These are phyloP conservation scores for Diuraphis noxia DNA, from an alignment of 1,140 invertebrate genomes.

Conservation along the genomic window DNA sequence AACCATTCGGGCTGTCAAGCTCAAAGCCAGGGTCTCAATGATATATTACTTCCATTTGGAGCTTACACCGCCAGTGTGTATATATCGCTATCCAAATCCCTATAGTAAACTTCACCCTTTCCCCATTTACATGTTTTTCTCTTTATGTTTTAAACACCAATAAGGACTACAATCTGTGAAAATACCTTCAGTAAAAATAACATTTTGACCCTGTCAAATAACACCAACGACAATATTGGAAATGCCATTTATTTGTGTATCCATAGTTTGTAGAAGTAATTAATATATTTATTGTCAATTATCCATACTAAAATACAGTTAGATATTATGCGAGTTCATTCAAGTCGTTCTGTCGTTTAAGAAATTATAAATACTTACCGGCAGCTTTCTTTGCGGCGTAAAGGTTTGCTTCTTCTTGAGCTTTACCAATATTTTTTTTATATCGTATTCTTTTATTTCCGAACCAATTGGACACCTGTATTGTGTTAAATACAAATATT, in stretches of 20 bases:
- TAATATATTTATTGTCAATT: neutral
- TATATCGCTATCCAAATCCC: slow-evolving; percentile 45
- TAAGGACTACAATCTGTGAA: slow-evolving; percentile 36
- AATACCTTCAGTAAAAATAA: slow-evolving; percentile 11
- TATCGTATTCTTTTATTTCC: slow-evolving; percentile 99
- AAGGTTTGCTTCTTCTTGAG: slow-evolving; percentile 98
- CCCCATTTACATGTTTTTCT: slow-evolving; percentile 44
- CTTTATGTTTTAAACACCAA: slow-evolving; percentile 48
- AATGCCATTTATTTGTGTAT: neutral
- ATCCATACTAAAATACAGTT: neutral
- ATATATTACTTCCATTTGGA: slow-evolving; percentile 60
- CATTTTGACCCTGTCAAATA: neutral
- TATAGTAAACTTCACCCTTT: slow-evolving; percentile 53
- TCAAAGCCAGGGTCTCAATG: slow-evolving; percentile 59
- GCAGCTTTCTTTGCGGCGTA: slow-evolving; percentile 99
- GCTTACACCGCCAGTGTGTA: slow-evolving; percentile 51
- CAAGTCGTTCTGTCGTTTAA: neutral
- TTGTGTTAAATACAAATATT: neutral
- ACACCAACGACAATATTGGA: slow-evolving; percentile 2
- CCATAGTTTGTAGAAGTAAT: neutral
- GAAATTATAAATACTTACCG: slow-evolving; percentile 65
- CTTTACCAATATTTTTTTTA: slow-evolving; percentile 99
- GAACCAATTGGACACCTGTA: slow-evolving; percentile 97
- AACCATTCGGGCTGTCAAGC: slow-evolving; percentile 60
- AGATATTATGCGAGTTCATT: neutral